Evolutionary conservation across 2,797 vertebrate genomes (phyloP).

Genomic region (Ctenochaetus hawaiiensis): DNA sequence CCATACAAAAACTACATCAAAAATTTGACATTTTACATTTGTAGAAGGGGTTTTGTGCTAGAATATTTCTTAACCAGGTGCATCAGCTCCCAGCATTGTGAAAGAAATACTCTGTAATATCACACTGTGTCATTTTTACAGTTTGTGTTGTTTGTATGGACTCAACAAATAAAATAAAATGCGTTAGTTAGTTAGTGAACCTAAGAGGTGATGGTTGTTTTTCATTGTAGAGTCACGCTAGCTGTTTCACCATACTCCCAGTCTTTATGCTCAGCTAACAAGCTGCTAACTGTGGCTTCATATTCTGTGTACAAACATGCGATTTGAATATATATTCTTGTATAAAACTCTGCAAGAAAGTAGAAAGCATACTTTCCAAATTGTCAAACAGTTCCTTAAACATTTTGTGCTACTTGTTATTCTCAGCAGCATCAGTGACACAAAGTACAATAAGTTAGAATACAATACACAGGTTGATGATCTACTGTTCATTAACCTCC

Average conservation of each 20-base stretch:
- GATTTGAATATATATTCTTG: neutral
- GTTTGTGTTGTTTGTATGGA: neutral
- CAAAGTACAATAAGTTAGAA: neutral
- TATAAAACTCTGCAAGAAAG: neutral
- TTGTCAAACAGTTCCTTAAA: neutral
- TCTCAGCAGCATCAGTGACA: neutral
- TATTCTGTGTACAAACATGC: neutral
- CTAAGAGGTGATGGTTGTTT: neutral
- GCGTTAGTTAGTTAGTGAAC: neutral
- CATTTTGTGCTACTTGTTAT: neutral
- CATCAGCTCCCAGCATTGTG: neutral
- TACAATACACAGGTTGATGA: neutral
- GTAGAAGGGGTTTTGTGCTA: neutral
- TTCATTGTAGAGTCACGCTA: neutral
- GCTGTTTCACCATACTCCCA: neutral
- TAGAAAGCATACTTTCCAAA: neutral
- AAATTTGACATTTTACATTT: neutral
- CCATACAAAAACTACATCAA: neutral
- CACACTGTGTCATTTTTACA: neutral
- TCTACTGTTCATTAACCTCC: neutral
- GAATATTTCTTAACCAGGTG: neutral
- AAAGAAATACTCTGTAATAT: neutral
- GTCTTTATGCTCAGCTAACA: conserved; percentile 15
- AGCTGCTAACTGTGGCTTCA: neutral
- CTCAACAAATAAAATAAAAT: neutral